Percentiles rank a stretch among this genome's conserved stretches.
Evolutionary conservation across 2,113 vertebrate species (phyloP).

Genomic region (Oreochromis niloticus): DNA sequence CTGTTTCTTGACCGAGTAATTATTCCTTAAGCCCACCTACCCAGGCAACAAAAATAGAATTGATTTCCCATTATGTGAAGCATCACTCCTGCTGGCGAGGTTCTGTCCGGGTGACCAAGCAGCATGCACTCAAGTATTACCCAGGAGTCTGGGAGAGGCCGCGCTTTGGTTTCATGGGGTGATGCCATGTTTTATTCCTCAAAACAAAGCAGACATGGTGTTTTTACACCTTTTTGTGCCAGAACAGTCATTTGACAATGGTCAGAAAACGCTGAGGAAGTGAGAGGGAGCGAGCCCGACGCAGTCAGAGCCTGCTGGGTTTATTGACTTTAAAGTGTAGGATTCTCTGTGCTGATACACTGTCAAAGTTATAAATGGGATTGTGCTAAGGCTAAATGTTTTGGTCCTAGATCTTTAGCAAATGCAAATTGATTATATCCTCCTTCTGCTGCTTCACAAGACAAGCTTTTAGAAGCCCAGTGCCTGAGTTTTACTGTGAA

Average conservation of each 20-base stretch:
- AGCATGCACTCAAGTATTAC: constrained; percentile 8
- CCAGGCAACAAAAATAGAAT: constrained; percentile 63
- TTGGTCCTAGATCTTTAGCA: background rate
- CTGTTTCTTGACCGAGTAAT: constrained; percentile 54
- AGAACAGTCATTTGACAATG: background rate
- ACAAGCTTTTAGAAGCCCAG: background rate
- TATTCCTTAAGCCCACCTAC: constrained; percentile 67
- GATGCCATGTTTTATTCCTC: constrained; percentile 21
- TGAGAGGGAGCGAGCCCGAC: background rate
- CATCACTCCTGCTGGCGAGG: constrained; percentile 50
- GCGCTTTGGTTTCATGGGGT: background rate
- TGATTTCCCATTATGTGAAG: constrained; percentile 71
- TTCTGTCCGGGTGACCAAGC: constrained; percentile 51
- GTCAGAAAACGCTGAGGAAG: background rate
- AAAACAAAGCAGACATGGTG: constrained; percentile 9
- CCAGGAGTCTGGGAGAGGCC: background rate
- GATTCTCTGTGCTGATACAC: background rate
- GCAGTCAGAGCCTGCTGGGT: background rate
- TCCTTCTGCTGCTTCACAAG: background rate
- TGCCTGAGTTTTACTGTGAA: background rate
- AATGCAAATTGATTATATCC: background rate
- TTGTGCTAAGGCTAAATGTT: background rate
- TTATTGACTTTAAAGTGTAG: background rate
- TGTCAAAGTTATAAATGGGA: background rate
- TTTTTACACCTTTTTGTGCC: background rate